Percentiles rank a stretch among this genome's conserved stretches.
These are phyloP conservation scores for Bostrychus sinensis DNA, from an alignment of 2,113 vertebrate genomes.

Conservation along the genomic window DNA sequence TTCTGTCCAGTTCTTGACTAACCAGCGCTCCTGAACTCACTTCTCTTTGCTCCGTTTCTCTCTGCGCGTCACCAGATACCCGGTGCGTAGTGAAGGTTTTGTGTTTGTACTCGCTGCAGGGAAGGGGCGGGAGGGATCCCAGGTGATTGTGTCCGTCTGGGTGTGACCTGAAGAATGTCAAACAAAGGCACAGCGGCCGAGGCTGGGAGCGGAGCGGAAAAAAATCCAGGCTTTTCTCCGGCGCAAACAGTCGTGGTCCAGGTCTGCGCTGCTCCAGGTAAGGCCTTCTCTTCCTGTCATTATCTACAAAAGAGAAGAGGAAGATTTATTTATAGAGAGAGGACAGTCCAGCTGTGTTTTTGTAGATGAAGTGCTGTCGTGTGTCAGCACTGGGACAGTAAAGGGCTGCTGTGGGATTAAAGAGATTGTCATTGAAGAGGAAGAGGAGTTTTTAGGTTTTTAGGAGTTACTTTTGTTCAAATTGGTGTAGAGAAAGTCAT, in stretches of 20 bases:
- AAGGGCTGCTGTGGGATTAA: no score
- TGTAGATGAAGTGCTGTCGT: no score
- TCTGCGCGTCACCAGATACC: slow-evolving; percentile 5
- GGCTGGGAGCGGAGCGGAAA: not conserved
- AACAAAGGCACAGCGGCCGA: not conserved
- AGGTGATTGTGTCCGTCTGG: slow-evolving; percentile 1
- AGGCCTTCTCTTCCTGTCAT: not conserved
- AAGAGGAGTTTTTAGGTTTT: no score
- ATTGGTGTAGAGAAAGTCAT: no score
- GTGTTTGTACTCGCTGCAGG: not conserved
- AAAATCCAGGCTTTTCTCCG: not conserved
- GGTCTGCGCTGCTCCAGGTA: slow-evolving; percentile 2
- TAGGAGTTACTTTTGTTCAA: no score
- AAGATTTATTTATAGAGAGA: not conserved
- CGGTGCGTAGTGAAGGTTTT: not conserved
- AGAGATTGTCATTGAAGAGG: no score
- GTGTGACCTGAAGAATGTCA: slow-evolving; percentile 14
- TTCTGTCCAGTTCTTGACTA: no score
- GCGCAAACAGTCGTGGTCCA: not conserved
- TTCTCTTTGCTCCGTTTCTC: no score
- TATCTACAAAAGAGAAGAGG: not conserved
- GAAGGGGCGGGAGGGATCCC: slow-evolving; percentile 5
- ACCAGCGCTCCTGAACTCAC: not conserved
- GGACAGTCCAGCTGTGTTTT: no score
- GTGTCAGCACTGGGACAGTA: no score